These are phyloP conservation scores for Pituophis catenifer DNA, from an alignment of 2,113 vertebrate genomes.

Conservation along the genomic window DNA sequence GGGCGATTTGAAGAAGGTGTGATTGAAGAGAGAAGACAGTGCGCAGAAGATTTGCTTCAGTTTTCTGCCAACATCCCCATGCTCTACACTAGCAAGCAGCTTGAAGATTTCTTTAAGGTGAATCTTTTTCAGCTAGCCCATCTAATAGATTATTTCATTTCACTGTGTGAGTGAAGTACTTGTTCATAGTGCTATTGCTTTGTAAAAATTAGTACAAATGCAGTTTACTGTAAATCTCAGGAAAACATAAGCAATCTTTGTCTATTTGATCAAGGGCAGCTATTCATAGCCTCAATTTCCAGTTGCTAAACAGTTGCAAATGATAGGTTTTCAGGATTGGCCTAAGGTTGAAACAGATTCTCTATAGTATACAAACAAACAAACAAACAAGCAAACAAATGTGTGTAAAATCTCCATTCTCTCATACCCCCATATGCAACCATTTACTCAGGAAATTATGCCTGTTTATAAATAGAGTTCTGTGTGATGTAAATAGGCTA, in stretches of 20 bases:
- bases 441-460: neutral
- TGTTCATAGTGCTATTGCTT: neutral
- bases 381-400: neutral
- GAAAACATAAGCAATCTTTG: neutral
- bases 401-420: neutral
- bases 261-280: neutral
- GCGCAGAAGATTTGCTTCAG: conserved; percentile 94
- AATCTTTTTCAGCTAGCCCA: conserved; percentile 27
- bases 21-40: conserved; percentile 94
- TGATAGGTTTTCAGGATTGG: neutral
- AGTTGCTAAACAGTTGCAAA: neutral
- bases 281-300: neutral
- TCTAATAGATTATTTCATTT: neutral
- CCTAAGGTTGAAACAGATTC: neutral
- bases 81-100: conserved; percentile 88
- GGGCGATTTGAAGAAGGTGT: conserved; percentile 93
- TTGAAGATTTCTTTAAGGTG: conserved; percentile 98
- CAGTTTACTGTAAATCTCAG: neutral
- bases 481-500: neutral
- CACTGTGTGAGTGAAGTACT: neutral
- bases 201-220: neutral
- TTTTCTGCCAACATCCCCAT: conserved; percentile 96
- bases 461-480: neutral
- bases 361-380: neutral
- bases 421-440: no score